Percentiles rank a stretch among this genome's conserved stretches.
These are phyloP conservation scores for Cisticola juncidis DNA, from an alignment of 2,113 vertebrate genomes.

Conservation along the genomic window DNA sequence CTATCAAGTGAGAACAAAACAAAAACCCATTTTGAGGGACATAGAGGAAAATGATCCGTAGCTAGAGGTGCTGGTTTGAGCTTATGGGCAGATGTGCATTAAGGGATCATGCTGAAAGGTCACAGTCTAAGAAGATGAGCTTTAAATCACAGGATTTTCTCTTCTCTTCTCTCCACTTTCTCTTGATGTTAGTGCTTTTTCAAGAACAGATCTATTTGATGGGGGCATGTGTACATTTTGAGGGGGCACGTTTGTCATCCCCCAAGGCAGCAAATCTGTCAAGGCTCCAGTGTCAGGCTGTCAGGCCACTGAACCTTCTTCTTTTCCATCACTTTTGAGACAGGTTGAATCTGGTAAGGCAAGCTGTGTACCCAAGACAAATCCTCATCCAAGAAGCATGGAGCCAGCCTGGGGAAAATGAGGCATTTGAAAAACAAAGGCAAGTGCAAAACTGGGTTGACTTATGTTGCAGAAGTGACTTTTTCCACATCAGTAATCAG, in stretches of 20 bases:
- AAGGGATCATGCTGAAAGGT: not conserved
- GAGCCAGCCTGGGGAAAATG: not conserved
- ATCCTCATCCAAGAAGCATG: not conserved
- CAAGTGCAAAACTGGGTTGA: not conserved
- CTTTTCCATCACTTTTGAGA: not conserved
- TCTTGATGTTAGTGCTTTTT: not conserved
- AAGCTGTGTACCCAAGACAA: not conserved
- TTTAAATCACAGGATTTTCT: not conserved
- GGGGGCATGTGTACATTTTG: not conserved
- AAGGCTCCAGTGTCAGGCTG: not conserved
- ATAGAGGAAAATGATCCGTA: not conserved
- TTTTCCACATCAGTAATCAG: not conserved
- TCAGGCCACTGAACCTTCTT: not conserved
- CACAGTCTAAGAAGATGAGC: not conserved
- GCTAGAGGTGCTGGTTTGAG: not conserved
- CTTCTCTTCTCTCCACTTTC: not conserved
- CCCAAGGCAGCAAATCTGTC: not conserved
- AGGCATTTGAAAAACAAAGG: not conserved
- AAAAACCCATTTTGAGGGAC: accelerated
- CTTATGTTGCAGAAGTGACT: not conserved
- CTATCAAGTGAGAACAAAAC: not conserved
- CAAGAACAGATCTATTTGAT: not conserved
- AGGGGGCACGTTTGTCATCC: not conserved
- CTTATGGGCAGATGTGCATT: not conserved
- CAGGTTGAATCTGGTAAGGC: not conserved